Conservation (phyloP, 2,888 invertebrate genomes). For the Platynereis dumerilii region DNA sequence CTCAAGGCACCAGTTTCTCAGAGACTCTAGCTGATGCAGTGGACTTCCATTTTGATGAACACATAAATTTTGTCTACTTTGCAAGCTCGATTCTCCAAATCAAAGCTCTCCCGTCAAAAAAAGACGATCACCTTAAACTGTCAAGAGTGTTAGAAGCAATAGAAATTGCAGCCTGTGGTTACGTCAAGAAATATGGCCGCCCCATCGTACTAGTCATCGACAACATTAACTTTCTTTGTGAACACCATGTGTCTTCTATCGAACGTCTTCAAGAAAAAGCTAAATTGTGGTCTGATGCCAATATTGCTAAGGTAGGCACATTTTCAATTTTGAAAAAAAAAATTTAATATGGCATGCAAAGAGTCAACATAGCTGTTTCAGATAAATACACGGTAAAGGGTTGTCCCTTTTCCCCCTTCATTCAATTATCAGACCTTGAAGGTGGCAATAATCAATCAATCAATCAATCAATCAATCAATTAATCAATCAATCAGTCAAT, state of each 20-base stretch:
- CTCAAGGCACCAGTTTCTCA: constrained; percentile 37
- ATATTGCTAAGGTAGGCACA: constrained; percentile 39
- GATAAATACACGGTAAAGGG: too few species aligned
- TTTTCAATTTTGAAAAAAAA: too few species aligned
- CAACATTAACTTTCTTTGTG: constrained; percentile 24
- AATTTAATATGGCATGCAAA: too few species aligned
- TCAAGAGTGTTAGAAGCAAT: constrained; percentile 37
- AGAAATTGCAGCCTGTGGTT: constrained; percentile 35
- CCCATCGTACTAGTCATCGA: constrained; percentile 41
- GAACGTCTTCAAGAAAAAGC: constrained; percentile 37
- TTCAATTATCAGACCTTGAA: too few species aligned
- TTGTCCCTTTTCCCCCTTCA: too few species aligned
- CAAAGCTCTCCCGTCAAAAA: constrained; percentile 30
- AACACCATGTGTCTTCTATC: constrained; percentile 19
- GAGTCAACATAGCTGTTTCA: too few species aligned
- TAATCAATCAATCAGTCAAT: too few species aligned
- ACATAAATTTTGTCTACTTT: constrained; percentile 37
- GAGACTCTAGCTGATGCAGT: constrained; percentile 38
- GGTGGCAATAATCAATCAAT: too few species aligned
- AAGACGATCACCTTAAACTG: constrained; percentile 31
- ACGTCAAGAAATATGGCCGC: constrained; percentile 21
- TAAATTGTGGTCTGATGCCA: constrained; percentile 42
- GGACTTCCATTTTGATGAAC: constrained; percentile 39
- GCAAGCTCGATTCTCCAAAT: constrained; percentile 33
- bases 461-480: too few species aligned